Evolutionary conservation across 2,797 vertebrate species (phyloP).

Genomic region (Geotrypetes seraphini): DNA sequence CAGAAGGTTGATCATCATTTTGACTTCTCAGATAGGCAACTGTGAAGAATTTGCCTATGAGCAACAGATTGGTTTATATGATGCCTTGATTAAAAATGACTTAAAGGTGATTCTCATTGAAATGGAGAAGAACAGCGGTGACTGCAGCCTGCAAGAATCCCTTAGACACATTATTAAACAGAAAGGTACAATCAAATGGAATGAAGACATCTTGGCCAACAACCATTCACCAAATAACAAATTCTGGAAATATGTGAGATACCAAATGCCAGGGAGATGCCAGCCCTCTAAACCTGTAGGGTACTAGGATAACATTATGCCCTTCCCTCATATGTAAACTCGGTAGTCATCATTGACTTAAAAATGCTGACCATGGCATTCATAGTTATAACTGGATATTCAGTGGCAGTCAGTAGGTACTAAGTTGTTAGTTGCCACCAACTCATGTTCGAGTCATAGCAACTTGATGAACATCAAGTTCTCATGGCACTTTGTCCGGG

Average conservation of each 20-base stretch:
- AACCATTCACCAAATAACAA: constrained; percentile 28
- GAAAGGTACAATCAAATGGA: constrained; percentile 66
- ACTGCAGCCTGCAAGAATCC: constrained; percentile 45
- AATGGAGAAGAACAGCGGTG: constrained; percentile 43
- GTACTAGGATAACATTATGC: too few species aligned
- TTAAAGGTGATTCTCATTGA: constrained; percentile 71
- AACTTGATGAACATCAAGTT: too few species aligned
- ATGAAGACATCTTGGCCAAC: constrained; percentile 2
- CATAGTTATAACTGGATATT: too few species aligned
- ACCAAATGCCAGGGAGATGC: constrained; percentile 54
- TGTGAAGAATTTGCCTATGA: constrained; percentile 44
- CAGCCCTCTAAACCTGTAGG: background rate
- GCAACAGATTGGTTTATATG: constrained; percentile 69
- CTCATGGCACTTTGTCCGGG: too few species aligned
- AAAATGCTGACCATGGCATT: too few species aligned
- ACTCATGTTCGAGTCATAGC: too few species aligned
- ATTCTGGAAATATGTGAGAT: constrained; percentile 76
- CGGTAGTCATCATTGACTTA: too few species aligned
- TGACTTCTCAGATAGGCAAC: constrained; percentile 29
- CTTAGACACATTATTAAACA: constrained; percentile 60
- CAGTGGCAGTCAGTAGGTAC: too few species aligned
- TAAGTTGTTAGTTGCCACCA: too few species aligned
- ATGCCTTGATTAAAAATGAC: constrained; percentile 53
- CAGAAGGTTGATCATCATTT: constrained; percentile 63
- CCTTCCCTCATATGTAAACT: too few species aligned